Evolutionary conservation across 2,888 invertebrate genomes (phyloP).

Genomic region (Tuta absoluta): DNA sequence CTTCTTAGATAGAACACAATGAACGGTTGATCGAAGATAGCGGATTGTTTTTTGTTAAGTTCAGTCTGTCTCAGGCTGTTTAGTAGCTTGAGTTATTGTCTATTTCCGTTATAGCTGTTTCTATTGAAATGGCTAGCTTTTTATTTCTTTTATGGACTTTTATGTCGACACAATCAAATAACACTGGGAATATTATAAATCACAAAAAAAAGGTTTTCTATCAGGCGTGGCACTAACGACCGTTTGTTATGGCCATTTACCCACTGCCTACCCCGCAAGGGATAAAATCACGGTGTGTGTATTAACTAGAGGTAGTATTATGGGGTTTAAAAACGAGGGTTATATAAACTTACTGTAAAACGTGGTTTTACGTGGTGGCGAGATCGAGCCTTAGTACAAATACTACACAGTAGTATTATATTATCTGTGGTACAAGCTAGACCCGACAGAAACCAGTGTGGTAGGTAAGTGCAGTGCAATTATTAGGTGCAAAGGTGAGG

Average conservation of each 20-base stretch:
- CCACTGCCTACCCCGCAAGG: no score
- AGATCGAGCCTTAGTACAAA: neutral
- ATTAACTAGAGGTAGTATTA: no score
- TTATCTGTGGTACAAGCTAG: no score
- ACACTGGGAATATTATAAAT: neutral
- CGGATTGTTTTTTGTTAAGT: neutral
- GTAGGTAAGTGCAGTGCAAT: neutral
- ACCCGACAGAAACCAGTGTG: neutral
- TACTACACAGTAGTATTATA: no score
- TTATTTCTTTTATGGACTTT: neutral
- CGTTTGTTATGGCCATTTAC: neutral
- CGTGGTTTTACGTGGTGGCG: no score
- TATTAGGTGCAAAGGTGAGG: neutral
- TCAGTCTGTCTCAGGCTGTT: neutral
- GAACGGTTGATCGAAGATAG: slow-evolving; percentile 1
- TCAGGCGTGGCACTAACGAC: no score
- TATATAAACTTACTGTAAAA: no score
- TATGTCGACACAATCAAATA: neutral
- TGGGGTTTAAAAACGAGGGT: no score
- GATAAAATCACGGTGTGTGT: no score
- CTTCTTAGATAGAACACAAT: neutral
- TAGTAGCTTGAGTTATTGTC: neutral
- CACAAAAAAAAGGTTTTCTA: no score
- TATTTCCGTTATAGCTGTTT: neutral
- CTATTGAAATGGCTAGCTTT: neutral